These are phyloP conservation scores for Plecturocebus donacophilus DNA, from an alignment of 2,113 vertebrate species.

Conservation along the genomic window DNA sequence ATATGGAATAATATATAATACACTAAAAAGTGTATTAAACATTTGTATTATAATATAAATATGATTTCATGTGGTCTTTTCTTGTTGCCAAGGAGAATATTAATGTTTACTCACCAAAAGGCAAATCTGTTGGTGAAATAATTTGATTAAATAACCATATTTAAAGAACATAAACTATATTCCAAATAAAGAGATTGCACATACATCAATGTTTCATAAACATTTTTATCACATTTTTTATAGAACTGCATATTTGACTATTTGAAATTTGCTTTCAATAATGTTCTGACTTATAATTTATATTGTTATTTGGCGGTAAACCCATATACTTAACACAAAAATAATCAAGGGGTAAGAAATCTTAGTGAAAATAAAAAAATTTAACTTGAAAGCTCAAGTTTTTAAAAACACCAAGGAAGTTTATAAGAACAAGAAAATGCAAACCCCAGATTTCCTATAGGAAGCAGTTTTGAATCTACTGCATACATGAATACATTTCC, in stretches of 20 bases:
- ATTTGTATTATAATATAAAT: neutral
- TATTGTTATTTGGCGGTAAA: neutral
- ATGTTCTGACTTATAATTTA: neutral
- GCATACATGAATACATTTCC: neutral
- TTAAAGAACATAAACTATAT: neutral
- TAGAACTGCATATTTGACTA: neutral
- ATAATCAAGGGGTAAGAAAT: neutral
- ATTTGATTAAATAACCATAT: neutral
- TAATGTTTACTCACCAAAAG: neutral
- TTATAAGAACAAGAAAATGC: neutral
- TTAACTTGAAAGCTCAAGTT: neutral
- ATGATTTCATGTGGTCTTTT: neutral
- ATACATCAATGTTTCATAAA: neutral
- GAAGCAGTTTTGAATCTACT: neutral
- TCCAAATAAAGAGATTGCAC: neutral
- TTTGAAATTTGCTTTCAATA: neutral
- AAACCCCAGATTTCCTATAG: neutral
- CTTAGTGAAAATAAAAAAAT: neutral
- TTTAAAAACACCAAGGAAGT: neutral
- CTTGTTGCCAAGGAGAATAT: neutral
- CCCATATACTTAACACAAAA: neutral
- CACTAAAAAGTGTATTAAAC: neutral
- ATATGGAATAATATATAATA: neutral
- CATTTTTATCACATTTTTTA: neutral
- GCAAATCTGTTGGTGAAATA: neutral